These are phyloP conservation scores for Larimichthys crocea DNA, from an alignment of 2,113 vertebrate genomes.

Conservation along the genomic window DNA sequence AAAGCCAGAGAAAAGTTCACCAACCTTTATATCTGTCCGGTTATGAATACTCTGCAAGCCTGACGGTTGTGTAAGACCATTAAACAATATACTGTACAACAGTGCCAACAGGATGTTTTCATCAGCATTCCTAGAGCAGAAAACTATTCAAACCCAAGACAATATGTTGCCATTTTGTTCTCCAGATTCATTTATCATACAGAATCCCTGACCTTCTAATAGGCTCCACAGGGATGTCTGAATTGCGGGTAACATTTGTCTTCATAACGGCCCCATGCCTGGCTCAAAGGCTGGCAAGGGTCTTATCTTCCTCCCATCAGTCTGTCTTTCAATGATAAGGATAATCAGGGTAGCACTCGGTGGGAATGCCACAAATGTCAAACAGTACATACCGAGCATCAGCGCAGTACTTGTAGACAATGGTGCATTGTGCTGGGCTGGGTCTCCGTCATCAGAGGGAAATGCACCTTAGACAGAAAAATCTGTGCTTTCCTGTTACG, in stretches of 20 bases:
- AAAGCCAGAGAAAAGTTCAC: neutral
- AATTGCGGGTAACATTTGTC: constrained; percentile 38
- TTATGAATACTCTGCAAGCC: neutral
- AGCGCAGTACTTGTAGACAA: constrained; percentile 53
- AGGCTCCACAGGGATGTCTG: constrained; percentile 56
- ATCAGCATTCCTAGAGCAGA: constrained; percentile 39
- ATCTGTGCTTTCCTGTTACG: constrained; percentile 31
- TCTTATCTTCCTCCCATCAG: constrained; percentile 64
- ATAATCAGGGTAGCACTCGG: constrained; percentile 56
- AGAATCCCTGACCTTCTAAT: constrained; percentile 70
- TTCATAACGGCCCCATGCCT: constrained; percentile 37
- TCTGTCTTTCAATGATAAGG: constrained; percentile 73
- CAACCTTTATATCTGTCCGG: neutral
- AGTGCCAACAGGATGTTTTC: constrained; percentile 51
- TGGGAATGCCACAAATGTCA: constrained; percentile 69
- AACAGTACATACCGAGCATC: constrained; percentile 51
- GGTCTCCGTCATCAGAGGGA: constrained; percentile 33
- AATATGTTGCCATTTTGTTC: constrained; percentile 50
- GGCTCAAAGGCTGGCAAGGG: constrained; percentile 51
- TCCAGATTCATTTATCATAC: constrained; percentile 58
- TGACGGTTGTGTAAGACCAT: constrained; percentile 2
- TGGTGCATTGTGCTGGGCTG: constrained; percentile 56
- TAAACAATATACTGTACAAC: constrained; percentile 6
- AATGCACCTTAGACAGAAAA: constrained; percentile 44
- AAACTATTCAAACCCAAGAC: constrained; percentile 52